phyloP scores from a whole-genome alignment of 1,140 invertebrate species.

The Microvelia longipes region DNA sequence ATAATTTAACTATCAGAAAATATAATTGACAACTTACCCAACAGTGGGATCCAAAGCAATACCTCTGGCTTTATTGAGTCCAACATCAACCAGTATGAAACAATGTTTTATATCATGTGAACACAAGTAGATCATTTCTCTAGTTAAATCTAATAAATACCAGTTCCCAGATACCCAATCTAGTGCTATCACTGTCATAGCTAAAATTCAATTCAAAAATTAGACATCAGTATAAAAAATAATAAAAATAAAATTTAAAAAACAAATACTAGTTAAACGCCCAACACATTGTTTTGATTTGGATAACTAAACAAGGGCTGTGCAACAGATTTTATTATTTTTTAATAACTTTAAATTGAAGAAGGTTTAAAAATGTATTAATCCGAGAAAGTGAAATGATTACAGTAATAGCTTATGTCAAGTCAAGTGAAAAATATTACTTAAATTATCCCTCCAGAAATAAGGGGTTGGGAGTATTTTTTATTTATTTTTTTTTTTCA shows the following conservation, averaged over 20 bases:
- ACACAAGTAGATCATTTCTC: slow-evolving; percentile 57
- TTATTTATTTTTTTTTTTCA: no score
- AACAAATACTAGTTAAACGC: neutral
- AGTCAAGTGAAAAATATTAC: no score
- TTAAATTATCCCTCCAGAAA: no score
- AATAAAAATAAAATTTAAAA: slow-evolving; percentile 1
- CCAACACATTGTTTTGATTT: neutral
- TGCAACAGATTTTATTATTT: no score
- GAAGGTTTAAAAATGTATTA: no score
- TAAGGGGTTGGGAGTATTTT: no score
- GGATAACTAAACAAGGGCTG: no score
- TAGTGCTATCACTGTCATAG: slow-evolving; percentile 52
- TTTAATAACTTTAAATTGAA: no score
- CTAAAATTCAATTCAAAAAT: slow-evolving; percentile 28
- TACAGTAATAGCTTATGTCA: no score
- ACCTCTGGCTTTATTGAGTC: slow-evolving; percentile 54
- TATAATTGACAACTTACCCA: slow-evolving; percentile 42
- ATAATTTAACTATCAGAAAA: no score
- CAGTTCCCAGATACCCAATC: slow-evolving; percentile 77
- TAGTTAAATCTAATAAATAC: slow-evolving; percentile 64
- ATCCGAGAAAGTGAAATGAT: no score
- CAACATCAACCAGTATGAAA: slow-evolving; percentile 47
- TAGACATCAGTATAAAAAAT: slow-evolving; percentile 5
- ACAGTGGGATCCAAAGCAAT: slow-evolving; percentile 65
- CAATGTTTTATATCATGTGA: slow-evolving; percentile 43